A percentile compares a stretch with the other conserved stretches of the same genome.
Evolutionary conservation across 2,888 invertebrate species (phyloP).

Genomic region (Lycophotia porphyrea): DNA sequence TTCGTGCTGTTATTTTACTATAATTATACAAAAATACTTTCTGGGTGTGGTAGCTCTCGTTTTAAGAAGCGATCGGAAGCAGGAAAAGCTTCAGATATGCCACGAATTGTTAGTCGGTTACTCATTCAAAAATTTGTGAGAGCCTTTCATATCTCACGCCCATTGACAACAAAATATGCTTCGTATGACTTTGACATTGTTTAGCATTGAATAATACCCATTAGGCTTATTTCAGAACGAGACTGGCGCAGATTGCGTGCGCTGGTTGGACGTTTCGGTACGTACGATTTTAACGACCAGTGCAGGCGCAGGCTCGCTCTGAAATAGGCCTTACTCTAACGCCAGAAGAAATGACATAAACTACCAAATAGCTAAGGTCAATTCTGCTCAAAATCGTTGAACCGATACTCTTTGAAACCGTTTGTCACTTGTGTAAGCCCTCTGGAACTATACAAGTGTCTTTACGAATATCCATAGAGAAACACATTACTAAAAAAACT

Average conservation of each 20-base stretch:
- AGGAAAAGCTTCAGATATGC: conserved; percentile 30
- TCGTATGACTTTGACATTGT: not conserved
- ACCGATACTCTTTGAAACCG: too few relatives aligned
- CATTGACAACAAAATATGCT: not conserved
- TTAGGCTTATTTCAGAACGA: not conserved
- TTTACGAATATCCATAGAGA: not conserved
- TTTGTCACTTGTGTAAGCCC: not conserved
- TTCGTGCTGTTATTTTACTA: not conserved
- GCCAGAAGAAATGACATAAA: not conserved
- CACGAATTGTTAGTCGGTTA: conserved; percentile 8
- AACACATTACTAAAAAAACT: not conserved
- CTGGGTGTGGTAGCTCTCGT: not conserved
- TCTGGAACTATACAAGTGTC: not conserved
- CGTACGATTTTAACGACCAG: not conserved
- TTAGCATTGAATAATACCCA: not conserved
- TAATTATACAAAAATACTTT: not conserved
- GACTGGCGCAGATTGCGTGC: not conserved
- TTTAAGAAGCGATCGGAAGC: conserved; percentile 18
- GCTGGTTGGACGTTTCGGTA: not conserved
- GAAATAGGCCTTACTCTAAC: not conserved
- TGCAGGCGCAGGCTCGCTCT: not conserved
- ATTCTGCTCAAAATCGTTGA: too few relatives aligned
- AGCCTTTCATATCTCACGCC: not conserved
- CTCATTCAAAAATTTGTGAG: conserved; percentile 13
- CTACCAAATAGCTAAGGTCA: too few relatives aligned